Evolutionary conservation across 2,113 vertebrate genomes (phyloP), one percentile per base, ranked within the genome.

Genomic region (Bos javanicus): DNA sequence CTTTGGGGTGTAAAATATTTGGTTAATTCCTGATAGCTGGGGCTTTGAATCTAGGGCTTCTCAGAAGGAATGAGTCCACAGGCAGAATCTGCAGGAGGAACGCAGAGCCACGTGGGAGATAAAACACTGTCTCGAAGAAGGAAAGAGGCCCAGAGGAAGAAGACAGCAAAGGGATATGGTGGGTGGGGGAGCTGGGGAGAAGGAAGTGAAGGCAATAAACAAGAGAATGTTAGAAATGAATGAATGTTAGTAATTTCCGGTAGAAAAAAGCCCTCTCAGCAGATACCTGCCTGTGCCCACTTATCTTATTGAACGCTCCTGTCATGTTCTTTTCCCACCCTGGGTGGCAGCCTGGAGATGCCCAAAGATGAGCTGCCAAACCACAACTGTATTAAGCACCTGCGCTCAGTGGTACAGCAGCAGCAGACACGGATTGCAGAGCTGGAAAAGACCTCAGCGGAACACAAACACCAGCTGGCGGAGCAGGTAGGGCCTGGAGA

Each of bases 301-400:
- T 3, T 39, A 64, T 89, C 67, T 39, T 59, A 54, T 4, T 84
- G 82, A 96, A n/a, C 14, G 21, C 30, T 10, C 30, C 56, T 86
- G 9, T 91, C 39, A 14, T 91, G 33, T 82, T 93, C 50, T 96
- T 67, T 85, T 78, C 25, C 46, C 2, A 19, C 82, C 30, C 50
- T 84, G 91, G 48, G 21, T 13, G 82, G 4, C 98, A 99, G 99
- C 87, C 98, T 99, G 97, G 99, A 99, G 98, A 99, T 99, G 99
- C 99, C 99, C 98, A 99, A 99, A 98, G 99, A 99, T 5, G 99
- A 99, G 98, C 97, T 99, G 97, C 99, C 99, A 62, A 99, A 99
- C 98, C 99, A 99, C 98, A 99, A 99, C 97, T 99, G 99, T 98
- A 99, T 99, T 98, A 99, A 99, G 98, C 99, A 99, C 95, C 97